These are phyloP conservation scores for Nowickia ferox DNA, from an alignment of 2,888 invertebrate genomes.

Conservation along the genomic window DNA sequence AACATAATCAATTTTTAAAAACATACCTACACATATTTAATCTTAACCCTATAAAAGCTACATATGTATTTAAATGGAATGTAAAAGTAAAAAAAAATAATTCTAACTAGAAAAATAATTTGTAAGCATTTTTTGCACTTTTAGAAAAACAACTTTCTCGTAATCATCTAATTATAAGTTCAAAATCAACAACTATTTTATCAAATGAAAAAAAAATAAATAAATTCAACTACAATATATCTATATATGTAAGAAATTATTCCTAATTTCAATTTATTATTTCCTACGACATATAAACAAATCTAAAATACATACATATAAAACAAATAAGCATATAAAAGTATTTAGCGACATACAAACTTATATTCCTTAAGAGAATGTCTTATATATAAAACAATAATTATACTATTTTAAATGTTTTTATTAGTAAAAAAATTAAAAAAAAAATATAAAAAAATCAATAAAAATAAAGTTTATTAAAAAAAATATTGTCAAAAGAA, in stretches of 20 bases:
- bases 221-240: constrained; percentile 13
- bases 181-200: constrained; percentile 48
- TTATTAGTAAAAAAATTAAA: constrained; percentile 70
- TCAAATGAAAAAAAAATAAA: constrained; percentile 1
- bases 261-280: no score
- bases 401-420: constrained; percentile 71
- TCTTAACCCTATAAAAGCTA: background rate
- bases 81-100: background rate
- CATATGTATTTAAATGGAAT: constrained; percentile 4
- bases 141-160: constrained; percentile 31
- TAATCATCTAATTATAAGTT: constrained; percentile 42
- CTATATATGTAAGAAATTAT: constrained; percentile 27
- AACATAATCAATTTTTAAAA: constrained; percentile 44
- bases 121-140: constrained; percentile 57
- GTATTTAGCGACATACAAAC: background rate
- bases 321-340: background rate
- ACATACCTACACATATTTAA: background rate
- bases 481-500: constrained; percentile 25
- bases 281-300: background rate
- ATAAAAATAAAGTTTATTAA: constrained; percentile 51
- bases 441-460: constrained; percentile 43
- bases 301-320: constrained; percentile 17
- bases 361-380: constrained; percentile 51
- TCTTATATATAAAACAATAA: constrained; percentile 49
- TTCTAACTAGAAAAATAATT: constrained; percentile 25